Evolutionary conservation across 2,797 vertebrate genomes (phyloP), one percentile per base, ranked within the genome.

Genomic region (Threskiornis aethiopicus): DNA sequence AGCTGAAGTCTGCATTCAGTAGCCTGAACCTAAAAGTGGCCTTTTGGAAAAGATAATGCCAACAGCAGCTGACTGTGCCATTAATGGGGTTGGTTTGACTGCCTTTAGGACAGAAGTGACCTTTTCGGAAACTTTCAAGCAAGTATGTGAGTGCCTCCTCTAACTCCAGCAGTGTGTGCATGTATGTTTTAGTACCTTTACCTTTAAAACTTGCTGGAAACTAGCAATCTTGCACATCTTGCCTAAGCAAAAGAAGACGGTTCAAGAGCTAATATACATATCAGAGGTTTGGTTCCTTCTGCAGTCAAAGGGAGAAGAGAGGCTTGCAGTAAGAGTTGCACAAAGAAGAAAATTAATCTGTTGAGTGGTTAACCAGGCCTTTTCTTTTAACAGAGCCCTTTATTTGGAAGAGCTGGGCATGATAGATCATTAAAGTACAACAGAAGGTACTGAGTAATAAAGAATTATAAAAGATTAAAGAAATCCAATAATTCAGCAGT

Each of bases 71-170:
- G 70, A 58, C 69, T 85, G 52, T 52, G 33, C 78, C 12, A 2
- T 55, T 96, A 92, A 88, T 61, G 65, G 75, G 52, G 28, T 71
- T 95, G 86, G 41, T 95, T 95, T 88, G 41, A 10, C 76, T 96
- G 80, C 91, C 93, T 97, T 81, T 90, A 88, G 95, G 94, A 93
- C 81, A 76, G 55, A 91, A 79, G 42, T 95, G 95, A 96, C 96
- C 95, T 97, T 96, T 97, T 84, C 0, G 0, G 58, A 81, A 90
- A 89, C 55, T 94, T 92, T 49, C 47, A 76, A 49, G 52, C 47
- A 87, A 66, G 49, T 49, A 52, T 41, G 26, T 42, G 78, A 90
- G 67, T 35, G 26, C n/a, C 16, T 84, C 4, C 4, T 93, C 58
- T 84, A 91, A 77, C 91, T 94, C 62, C 77, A 93, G 49, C 64